Evolutionary conservation across 2,113 vertebrate species (phyloP).

Genomic region (Procavia capensis): DNA sequence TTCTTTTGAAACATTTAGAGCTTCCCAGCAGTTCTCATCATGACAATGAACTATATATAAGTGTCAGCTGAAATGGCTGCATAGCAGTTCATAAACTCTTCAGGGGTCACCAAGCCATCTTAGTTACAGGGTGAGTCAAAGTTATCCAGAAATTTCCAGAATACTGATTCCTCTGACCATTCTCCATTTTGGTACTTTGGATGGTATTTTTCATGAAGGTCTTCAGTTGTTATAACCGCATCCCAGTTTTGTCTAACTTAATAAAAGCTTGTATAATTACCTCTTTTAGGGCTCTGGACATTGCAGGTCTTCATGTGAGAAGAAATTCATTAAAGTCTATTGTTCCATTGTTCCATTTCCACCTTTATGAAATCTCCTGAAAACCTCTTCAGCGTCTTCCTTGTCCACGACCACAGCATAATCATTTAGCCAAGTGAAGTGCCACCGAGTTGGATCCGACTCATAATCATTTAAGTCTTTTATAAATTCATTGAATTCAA

Average conservation of each 20-base stretch:
- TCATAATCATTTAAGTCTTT: conserved; percentile 94
- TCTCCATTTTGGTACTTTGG: conserved; percentile 98
- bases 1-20: conserved; percentile 83
- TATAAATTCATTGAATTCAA: conserved; percentile 94
- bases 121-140: conserved; percentile 97
- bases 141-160: conserved; percentile 94
- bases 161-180: conserved; percentile 96
- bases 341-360: conserved; percentile 90
- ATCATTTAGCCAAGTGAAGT: too few relatives aligned
- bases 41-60: too few relatives aligned
- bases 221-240: conserved; percentile 95
- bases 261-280: conserved; percentile 93
- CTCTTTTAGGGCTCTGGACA: conserved; percentile 95
- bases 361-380: conserved; percentile 92
- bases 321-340: conserved; percentile 98
- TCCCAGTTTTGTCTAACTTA: conserved; percentile 96
- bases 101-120: conserved; percentile 95
- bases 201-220: conserved; percentile 92
- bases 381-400: conserved; percentile 89
- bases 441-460: too few relatives aligned
- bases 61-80: too few relatives aligned
- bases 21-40: too few relatives aligned
- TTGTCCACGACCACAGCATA: conserved; percentile 93
- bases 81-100: too few relatives aligned
- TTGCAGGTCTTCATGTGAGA: conserved; percentile 92